Evolutionary conservation across 2,113 vertebrate species (phyloP), one percentile per base, ranked within the genome.

Genomic region (Platysternon megacephalum): DNA sequence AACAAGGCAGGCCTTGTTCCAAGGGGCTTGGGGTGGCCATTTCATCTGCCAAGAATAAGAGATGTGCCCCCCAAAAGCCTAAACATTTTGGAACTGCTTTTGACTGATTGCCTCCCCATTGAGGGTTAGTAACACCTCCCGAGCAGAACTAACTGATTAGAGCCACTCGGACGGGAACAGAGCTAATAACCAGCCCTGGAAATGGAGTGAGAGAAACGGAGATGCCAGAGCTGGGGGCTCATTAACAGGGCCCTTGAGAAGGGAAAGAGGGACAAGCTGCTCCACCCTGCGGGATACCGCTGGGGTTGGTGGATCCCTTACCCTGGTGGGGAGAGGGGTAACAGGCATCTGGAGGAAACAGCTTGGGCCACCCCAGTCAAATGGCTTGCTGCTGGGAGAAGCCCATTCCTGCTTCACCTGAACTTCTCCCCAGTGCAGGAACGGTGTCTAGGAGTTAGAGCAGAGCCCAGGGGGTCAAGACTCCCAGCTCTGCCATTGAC

Each of bases 141-240:
- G 93, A 97, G 98, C 98, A 98, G 98, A 97, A 96, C 98, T 97
- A 98, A 99, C 98, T 98, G 98, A 99, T 98, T 98, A 98, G 95
- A 90, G 96, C 35, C 85, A 90, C 79, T 95, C 89, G 32, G 85
- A 76, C n/a, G 51, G 78, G 52, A 52, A 29, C 52, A 29, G 39
- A 61, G 82, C 55, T 44, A 21, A 13, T 28, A 10, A 32, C 29
- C 78, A 16, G 44, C 78, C 24, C 78, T 79, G 42, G 29, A 26
- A 26, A 26, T 78, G 26, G 56, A 42, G 44, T 6, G 42, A 81
- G 79, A 26, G 46, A 82, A 58, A 76, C 35, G 42, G 84, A 81
- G 89, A 56, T 49, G 89, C 79, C 85, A 84, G 79, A 46, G 28
- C 12, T 10, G 55, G 24, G 82, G 32, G 44, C 39, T 35, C 26